Evolutionary conservation across 2,113 vertebrate species (phyloP).

Genomic region (Chaenocephalus aceratus): DNA sequence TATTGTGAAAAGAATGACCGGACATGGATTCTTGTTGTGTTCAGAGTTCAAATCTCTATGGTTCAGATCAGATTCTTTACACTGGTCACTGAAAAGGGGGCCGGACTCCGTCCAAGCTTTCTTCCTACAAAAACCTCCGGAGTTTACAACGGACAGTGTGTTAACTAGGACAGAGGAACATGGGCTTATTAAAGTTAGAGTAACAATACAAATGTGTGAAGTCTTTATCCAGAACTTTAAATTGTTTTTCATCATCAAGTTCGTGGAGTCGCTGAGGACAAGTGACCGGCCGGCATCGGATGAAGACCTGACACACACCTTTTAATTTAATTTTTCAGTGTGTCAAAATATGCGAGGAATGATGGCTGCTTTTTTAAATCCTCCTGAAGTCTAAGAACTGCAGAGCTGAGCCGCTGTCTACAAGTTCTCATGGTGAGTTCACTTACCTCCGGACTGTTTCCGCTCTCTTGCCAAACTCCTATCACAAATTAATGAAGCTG

Average conservation of each 20-base stretch:
- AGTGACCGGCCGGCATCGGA: slow-evolving; percentile 27
- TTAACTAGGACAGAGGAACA: slow-evolving; percentile 36
- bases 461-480: background rate
- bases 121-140: slow-evolving; percentile 76
- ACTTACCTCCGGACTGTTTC: slow-evolving; percentile 7
- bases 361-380: background rate
- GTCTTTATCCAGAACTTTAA: background rate
- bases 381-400: background rate
- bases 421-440: slow-evolving; percentile 52
- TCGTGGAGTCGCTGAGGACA: slow-evolving; percentile 20
- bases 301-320: background rate
- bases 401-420: background rate
- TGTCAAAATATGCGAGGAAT: background rate
- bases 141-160: slow-evolving; percentile 46
- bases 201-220: background rate
- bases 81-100: slow-evolving; percentile 68
- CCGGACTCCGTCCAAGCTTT: slow-evolving; percentile 57
- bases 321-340: background rate
- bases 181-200: background rate
- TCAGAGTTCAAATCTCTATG: no score
- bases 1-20: slow-evolving; percentile 3
- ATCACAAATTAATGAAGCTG: background rate
- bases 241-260: background rate
- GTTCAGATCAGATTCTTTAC: slow-evolving; percentile 23
- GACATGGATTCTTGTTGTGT: slow-evolving; percentile 18